Conservation (phyloP, 30 jellyfish, hydroid and myxozoan species). For the Calvadosia cruxmelitensis region DNA sequence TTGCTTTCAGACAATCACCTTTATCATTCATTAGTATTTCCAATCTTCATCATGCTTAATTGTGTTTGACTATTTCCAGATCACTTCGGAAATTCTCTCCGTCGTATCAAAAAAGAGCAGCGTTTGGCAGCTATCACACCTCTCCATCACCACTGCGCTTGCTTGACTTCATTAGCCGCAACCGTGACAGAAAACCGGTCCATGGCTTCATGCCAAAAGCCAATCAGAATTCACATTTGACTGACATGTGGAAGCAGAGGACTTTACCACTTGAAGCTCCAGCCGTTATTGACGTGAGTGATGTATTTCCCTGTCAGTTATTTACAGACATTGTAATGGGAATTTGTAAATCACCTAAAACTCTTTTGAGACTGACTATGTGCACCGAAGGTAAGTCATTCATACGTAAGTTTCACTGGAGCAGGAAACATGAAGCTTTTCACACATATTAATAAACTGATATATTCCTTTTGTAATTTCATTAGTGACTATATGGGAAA, state of each 20-base stretch:
- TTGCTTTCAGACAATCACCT: background rate
- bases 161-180: slow-evolving; percentile 59
- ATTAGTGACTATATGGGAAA: too few species aligned
- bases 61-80: too few species aligned
- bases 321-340: too few species aligned
- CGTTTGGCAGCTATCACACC: slow-evolving; percentile 44
- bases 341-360: too few species aligned
- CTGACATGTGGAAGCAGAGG: slow-evolving; percentile 98
- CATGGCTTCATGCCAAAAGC: slow-evolving; percentile 37
- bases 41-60: too few species aligned
- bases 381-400: too few species aligned
- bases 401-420: too few species aligned
- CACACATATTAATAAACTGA: too few species aligned
- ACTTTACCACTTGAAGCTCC: slow-evolving; percentile 62
- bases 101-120: slow-evolving; percentile 38
- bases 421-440: too few species aligned
- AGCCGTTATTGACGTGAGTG: slow-evolving; percentile 78
- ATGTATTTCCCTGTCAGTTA: too few species aligned
- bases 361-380: too few species aligned
- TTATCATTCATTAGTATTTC: background rate
- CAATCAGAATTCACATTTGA: slow-evolving; percentile 67
- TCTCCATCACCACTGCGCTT: slow-evolving; percentile 76
- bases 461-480: too few species aligned
- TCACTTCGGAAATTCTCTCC: slow-evolving; percentile 67
- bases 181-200: slow-evolving; percentile 73